Percentiles rank a stretch among this genome's conserved stretches.
phyloP scores from a whole-genome alignment of 1,140 invertebrate genomes.

The Leptinotarsa defecta region DNA sequence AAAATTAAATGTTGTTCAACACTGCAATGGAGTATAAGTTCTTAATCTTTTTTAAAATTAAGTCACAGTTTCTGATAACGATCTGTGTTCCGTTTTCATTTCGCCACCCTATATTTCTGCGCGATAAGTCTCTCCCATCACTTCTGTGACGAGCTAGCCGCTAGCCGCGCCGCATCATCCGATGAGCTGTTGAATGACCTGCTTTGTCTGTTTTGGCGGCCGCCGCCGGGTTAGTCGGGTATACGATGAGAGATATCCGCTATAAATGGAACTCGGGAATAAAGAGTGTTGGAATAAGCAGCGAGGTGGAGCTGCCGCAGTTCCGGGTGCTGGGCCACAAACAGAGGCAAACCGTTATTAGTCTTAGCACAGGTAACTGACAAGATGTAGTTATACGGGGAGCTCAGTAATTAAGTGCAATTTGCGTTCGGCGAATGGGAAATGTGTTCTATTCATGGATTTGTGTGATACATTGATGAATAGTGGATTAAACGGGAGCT shows the following conservation, averaged over 20 bases:
- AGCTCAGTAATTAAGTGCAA: neutral
- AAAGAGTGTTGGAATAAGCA: constrained; percentile 87
- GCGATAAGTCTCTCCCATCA: neutral
- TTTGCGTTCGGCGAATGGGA: neutral
- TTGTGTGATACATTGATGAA: neutral
- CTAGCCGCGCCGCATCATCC: neutral
- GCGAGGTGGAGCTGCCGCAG: constrained; percentile 90
- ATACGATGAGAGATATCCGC: constrained; percentile 96
- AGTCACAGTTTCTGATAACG: no score
- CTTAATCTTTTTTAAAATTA: no score
- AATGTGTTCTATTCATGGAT: constrained; percentile 2
- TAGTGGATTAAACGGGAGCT: neutral
- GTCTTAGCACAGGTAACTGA: constrained; percentile 87
- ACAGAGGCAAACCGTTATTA: constrained; percentile 88
- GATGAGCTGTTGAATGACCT: constrained; percentile 51
- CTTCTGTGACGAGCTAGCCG: neutral
- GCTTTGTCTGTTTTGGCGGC: constrained; percentile 67
- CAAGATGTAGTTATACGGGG: constrained; percentile 48
- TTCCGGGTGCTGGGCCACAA: constrained; percentile 92
- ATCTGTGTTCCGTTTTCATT: no score
- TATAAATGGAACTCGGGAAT: constrained; percentile 92
- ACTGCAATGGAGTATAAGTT: no score
- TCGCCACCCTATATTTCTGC: no score
- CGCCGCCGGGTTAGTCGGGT: constrained; percentile 76
- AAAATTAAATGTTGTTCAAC: no score